Percentiles rank a stretch among this genome's conserved stretches.
phyloP scores from a whole-genome alignment of 2,797 vertebrate species.

The Thaleichthys pacificus region DNA sequence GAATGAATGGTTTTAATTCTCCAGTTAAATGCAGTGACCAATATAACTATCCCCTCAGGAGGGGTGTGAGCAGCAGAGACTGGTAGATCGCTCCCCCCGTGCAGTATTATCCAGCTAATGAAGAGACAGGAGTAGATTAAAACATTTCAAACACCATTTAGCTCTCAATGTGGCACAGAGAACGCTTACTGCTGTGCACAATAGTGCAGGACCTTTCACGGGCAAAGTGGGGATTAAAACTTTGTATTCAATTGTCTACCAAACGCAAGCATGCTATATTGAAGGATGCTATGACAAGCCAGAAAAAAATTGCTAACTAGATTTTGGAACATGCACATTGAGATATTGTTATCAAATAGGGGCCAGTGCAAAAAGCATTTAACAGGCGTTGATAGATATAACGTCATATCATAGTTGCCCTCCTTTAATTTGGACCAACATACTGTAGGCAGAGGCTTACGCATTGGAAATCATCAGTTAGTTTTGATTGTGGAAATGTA shows the following conservation, averaged over 20 bases:
- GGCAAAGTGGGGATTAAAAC: not conserved
- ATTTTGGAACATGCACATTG: too few relatives aligned
- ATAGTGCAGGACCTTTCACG: not conserved
- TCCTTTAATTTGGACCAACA: too few relatives aligned
- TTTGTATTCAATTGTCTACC: too few relatives aligned
- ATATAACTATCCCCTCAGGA: not conserved
- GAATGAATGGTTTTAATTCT: not conserved
- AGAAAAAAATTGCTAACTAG: too few relatives aligned
- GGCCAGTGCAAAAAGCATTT: too few relatives aligned
- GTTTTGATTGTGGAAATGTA: not conserved
- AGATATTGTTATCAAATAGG: too few relatives aligned
- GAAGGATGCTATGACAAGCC: too few relatives aligned
- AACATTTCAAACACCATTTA: constrained; percentile 14
- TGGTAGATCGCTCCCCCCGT: not conserved
- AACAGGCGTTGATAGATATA: too few relatives aligned
- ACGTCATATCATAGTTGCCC: too few relatives aligned
- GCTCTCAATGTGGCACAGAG: not conserved
- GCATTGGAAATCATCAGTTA: too few relatives aligned
- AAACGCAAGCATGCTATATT: too few relatives aligned
- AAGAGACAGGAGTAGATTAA: not conserved
- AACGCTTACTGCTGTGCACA: not conserved
- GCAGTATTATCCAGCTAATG: not conserved
- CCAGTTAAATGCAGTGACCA: not conserved
- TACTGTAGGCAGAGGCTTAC: too few relatives aligned
- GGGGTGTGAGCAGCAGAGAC: not conserved